Percentiles rank a stretch among this genome's conserved stretches.
Evolutionary conservation across 2,797 vertebrate genomes (phyloP).

Genomic region (Crocidura indochinensis): DNA sequence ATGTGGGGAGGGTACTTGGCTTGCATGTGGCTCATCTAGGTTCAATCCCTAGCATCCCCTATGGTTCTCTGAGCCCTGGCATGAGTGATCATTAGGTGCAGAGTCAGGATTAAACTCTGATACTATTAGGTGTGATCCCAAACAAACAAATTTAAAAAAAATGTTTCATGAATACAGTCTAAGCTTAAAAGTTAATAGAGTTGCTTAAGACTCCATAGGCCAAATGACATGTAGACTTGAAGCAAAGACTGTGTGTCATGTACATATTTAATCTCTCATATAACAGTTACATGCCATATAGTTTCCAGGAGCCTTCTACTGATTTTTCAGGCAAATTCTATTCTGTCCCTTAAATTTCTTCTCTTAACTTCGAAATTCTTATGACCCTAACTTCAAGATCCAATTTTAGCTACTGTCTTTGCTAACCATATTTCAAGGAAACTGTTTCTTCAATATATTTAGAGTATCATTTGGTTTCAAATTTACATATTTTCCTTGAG

Average conservation of each 20-base stretch:
- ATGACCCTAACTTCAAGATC: background rate
- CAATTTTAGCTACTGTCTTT: background rate
- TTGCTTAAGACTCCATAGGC: background rate
- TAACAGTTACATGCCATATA: too few species aligned
- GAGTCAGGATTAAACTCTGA: too few species aligned
- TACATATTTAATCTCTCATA: background rate
- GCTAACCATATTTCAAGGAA: background rate
- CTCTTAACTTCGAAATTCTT: background rate
- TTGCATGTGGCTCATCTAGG: too few species aligned
- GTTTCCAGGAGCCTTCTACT: too few species aligned
- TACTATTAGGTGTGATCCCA: too few species aligned
- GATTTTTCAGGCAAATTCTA: background rate
- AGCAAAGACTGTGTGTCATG: background rate
- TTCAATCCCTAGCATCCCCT: too few species aligned
- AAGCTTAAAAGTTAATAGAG: background rate
- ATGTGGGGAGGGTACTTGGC: too few species aligned
- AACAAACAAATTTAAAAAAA: background rate
- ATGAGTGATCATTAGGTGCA: too few species aligned
- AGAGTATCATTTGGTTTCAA: constrained; percentile 4
- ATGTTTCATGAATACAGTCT: background rate
- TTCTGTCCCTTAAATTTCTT: background rate
- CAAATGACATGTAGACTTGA: background rate
- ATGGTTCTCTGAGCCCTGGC: too few species aligned
- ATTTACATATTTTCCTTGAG: constrained; percentile 32
- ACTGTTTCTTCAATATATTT: constrained; percentile 42